phyloP scores from a whole-genome alignment of 2,113 vertebrate species.

The Panurus biarmicus region DNA sequence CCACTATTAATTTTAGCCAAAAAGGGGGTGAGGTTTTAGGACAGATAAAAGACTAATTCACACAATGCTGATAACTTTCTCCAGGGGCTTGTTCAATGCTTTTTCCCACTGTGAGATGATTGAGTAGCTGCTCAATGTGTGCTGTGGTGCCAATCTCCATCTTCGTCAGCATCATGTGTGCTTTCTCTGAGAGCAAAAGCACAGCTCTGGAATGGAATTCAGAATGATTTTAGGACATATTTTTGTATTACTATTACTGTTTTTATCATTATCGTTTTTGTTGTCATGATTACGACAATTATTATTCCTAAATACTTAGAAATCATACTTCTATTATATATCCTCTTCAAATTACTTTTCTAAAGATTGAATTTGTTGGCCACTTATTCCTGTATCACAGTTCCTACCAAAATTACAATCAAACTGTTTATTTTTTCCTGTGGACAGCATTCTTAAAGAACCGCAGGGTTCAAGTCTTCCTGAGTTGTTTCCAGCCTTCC shows the following conservation, averaged over 20 bases:
- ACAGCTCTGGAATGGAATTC: neutral
- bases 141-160: neutral
- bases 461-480: neutral
- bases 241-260: neutral
- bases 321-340: neutral
- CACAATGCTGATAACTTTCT: neutral
- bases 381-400: neutral
- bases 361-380: neutral
- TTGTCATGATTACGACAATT: neutral
- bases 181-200: neutral
- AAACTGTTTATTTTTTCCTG: neutral
- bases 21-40: neutral
- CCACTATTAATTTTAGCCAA: neutral
- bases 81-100: neutral
- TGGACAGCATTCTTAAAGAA: neutral
- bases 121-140: neutral
- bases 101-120: neutral
- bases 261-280: neutral
- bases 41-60: neutral
- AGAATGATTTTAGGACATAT: neutral
- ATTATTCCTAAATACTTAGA: neutral
- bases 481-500: neutral
- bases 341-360: neutral
- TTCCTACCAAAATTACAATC: neutral
- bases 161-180: neutral